Base-by-base conservation (phyloP, 2,888 invertebrate genomes). In the Pyrrhosoma nymphula region DNA sequence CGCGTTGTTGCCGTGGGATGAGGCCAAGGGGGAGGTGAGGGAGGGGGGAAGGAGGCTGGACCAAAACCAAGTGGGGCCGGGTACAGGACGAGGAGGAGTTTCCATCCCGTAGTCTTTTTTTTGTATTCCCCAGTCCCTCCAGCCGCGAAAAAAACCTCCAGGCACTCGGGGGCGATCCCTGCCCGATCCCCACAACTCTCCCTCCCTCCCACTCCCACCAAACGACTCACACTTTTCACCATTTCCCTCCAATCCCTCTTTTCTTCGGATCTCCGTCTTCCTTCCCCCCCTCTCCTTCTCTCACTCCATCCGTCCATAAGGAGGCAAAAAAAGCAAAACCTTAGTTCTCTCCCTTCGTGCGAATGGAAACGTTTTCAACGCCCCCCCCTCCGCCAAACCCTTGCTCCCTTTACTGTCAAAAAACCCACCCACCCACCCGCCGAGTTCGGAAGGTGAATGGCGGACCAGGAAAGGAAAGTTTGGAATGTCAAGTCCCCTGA, bases 401-500 rank as follows among this genome's bases (percentile, higher is more conserved):
- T 47, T 4, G 47, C n/a, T 10, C 69, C 69, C 26, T n/a, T 6
- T n/a, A 2, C 69, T 26, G 69, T 69, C 69, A 69, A 69, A 69
- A 69, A 69, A 26, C 26, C 18, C 82, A 16, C 82, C n/a, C 69
- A 69, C 23, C 35, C 82, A 82, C 82, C 82, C 82, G 82, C 82
- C 35, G 82, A 82, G 82, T 30, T 82, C 82, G 82, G 26, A 82
- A 82, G 82, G 82, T 16, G 69, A 69, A 69, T 69, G 47, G 35
- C 30, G 82, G 30, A 35, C 82, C 82, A 14, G 82, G 35, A 82
- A 82, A 82, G 30, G 82, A 82, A 82, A 82, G 82, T 82, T 82
- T 82, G 82, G 82, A 35, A 82, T 35, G 82, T 82, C 82, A 82
- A 82, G 16, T 35, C 16, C 35, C 35, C 82, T 82, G 82, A 82